Evolutionary conservation across 2,888 invertebrate species (phyloP).

Genomic region (Bembecia ichneumoniformis): DNA sequence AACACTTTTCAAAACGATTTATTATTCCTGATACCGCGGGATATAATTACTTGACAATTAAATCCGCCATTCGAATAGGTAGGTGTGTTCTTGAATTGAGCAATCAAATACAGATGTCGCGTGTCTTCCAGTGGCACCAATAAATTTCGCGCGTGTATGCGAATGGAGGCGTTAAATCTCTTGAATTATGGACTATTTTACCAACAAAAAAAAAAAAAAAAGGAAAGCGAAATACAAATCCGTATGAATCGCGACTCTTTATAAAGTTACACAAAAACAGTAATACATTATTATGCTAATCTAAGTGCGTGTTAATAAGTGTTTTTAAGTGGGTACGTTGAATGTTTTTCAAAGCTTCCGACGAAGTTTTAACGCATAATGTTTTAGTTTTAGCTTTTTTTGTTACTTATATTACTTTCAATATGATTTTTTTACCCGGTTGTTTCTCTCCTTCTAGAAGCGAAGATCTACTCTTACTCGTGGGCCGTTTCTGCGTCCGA

Average conservation of each 20-base stretch:
- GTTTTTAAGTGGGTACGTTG: too few relatives aligned
- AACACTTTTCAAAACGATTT: too few relatives aligned
- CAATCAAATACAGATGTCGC: constrained; percentile 37
- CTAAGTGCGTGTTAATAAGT: not conserved
- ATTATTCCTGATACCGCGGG: too few relatives aligned
- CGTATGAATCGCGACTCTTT: not conserved
- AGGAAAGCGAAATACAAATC: not conserved
- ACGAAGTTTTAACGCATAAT: too few relatives aligned
- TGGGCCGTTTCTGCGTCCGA: too few relatives aligned
- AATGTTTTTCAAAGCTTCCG: too few relatives aligned
- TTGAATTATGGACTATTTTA: constrained; percentile 33
- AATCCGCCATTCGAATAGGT: not conserved
- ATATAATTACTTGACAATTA: not conserved
- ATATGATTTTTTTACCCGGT: too few relatives aligned
- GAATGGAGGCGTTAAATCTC: constrained; percentile 35
- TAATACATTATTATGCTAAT: not conserved
- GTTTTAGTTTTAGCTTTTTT: too few relatives aligned
- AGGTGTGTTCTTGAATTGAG: constrained; percentile 8
- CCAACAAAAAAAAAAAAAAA: not conserved
- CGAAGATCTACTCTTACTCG: too few relatives aligned
- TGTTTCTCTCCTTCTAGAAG: too few relatives aligned
- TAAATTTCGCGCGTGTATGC: constrained; percentile 32
- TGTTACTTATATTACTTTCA: too few relatives aligned
- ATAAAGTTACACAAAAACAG: not conserved
- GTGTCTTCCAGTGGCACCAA: constrained; percentile 26